A percentile compares a stretch with the other conserved stretches of the same genome.
Evolutionary conservation across 2,888 invertebrate species (phyloP).

Genomic region (Drosophila affinis): DNA sequence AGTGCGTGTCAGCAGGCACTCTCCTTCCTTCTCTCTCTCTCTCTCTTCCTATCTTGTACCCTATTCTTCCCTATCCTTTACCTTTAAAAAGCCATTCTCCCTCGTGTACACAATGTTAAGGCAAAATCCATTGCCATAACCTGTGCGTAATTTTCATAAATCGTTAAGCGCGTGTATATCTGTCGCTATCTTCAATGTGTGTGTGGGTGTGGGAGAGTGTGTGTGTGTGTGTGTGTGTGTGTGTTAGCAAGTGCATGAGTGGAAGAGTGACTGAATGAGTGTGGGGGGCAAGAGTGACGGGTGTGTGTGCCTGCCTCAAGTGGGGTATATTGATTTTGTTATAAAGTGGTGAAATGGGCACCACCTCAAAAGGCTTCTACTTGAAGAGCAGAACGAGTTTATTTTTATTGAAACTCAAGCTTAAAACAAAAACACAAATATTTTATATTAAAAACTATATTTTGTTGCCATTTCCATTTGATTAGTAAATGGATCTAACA

Average conservation of each 20-base stretch:
- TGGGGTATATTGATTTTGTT: background rate
- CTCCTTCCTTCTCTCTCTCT: background rate
- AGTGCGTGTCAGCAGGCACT: slow-evolving; percentile 30
- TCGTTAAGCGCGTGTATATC: slow-evolving; percentile 45
- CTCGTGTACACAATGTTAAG: slow-evolving; percentile 32
- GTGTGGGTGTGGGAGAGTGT: slow-evolving; percentile 13
- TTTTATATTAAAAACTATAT: background rate
- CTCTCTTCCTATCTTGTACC: background rate
- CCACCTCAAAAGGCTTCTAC: background rate
- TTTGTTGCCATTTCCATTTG: background rate
- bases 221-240: slow-evolving; percentile 25
- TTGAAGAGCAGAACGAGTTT: background rate
- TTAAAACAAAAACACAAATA: background rate
- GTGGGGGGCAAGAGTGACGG: background rate
- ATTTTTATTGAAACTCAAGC: background rate
- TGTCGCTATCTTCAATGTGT: slow-evolving; percentile 32
- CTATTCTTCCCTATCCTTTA: slow-evolving; percentile 3
- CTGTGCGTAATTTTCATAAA: slow-evolving; percentile 55
- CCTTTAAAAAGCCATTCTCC: slow-evolving; percentile 25
- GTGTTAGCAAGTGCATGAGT: slow-evolving; percentile 4
- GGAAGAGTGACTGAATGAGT: background rate
- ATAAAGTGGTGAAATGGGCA: background rate
- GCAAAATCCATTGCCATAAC: slow-evolving; percentile 50
- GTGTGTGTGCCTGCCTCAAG: background rate
- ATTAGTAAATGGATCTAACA: background rate